Conservation (phyloP, 2,113 vertebrate species). For the Eulemur rufifrons region DNA sequence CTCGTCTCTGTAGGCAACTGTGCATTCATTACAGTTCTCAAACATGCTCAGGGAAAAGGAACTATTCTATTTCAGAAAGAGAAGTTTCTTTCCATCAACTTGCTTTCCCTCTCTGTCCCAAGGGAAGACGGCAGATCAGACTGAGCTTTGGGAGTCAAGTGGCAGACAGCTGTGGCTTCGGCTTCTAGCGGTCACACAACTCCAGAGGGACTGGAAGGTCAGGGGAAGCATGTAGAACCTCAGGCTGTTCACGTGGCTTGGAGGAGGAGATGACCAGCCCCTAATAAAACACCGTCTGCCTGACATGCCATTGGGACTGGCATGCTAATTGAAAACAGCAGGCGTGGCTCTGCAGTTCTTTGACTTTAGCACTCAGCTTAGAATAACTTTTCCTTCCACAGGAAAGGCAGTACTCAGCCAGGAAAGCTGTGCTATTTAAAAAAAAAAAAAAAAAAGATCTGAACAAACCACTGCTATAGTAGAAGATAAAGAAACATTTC, state of each 20-base stretch:
- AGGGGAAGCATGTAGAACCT: slow-evolving; percentile 20
- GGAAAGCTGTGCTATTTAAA: not conserved
- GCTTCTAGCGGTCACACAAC: slow-evolving; percentile 29
- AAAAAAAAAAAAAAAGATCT: not conserved
- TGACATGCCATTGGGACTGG: slow-evolving; percentile 82
- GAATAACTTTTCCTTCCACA: slow-evolving; percentile 70
- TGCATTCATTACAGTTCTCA: not conserved
- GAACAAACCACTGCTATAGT: not conserved
- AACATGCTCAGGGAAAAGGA: not conserved
- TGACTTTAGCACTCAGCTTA: slow-evolving; percentile 7
- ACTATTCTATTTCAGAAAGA: not conserved
- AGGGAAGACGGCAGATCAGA: slow-evolving; percentile 6
- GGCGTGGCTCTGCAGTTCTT: slow-evolving; percentile 49
- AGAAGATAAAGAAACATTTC: slow-evolving; percentile 2
- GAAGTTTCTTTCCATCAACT: not conserved
- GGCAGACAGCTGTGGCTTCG: slow-evolving; percentile 50
- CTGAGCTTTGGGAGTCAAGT: not conserved
- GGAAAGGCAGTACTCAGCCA: slow-evolving; percentile 33
- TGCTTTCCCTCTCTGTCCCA: slow-evolving; percentile 33
- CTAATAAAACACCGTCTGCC: slow-evolving; percentile 82
- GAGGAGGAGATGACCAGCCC: slow-evolving; percentile 72
- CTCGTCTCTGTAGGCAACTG: not conserved
- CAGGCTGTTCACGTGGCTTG: slow-evolving; percentile 44
- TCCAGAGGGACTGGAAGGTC: slow-evolving; percentile 66
- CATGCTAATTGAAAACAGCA: slow-evolving; percentile 90